Evolutionary conservation across 1,140 invertebrate species (phyloP).

Genomic region (Archegozetes longisetosus): DNA sequence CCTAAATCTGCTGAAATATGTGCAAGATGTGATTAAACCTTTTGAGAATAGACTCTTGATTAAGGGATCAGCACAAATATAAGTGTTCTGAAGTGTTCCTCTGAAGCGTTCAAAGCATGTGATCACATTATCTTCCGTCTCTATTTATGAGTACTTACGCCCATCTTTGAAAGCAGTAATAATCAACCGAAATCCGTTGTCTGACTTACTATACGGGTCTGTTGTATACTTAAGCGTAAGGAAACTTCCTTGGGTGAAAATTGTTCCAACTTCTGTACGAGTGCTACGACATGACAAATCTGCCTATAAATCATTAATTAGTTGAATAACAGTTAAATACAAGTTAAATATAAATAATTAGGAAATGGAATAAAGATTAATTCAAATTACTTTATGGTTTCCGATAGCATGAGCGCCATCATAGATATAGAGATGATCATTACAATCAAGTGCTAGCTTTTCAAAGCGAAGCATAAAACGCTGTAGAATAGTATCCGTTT

Average conservation of each 20-base stretch:
- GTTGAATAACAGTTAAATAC: slow-evolving; percentile 2
- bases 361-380: not conserved
- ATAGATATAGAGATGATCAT: slow-evolving; percentile 79
- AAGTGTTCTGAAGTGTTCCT: too few relatives aligned
- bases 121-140: too few relatives aligned
- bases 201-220: slow-evolving; percentile 72
- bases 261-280: slow-evolving; percentile 60
- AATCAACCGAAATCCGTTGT: slow-evolving; percentile 77
- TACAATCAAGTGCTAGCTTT: slow-evolving; percentile 62
- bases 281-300: slow-evolving; percentile 79
- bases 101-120: too few relatives aligned
- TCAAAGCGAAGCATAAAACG: slow-evolving; percentile 81
- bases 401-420: slow-evolving; percentile 76
- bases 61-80: too few relatives aligned
- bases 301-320: slow-evolving; percentile 37
- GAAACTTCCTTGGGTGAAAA: slow-evolving; percentile 78
- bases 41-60: too few relatives aligned
- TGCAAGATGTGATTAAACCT: too few relatives aligned
- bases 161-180: slow-evolving; percentile 85
- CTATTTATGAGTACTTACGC: too few relatives aligned
- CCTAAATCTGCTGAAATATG: too few relatives aligned
- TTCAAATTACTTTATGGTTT: slow-evolving; percentile 51
- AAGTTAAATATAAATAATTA: not conserved
- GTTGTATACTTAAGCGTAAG: slow-evolving; percentile 84
- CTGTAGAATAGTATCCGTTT: slow-evolving; percentile 79